Conservation (phyloP, 2,888 invertebrate species). For the Eristalis intricaria region DNA sequence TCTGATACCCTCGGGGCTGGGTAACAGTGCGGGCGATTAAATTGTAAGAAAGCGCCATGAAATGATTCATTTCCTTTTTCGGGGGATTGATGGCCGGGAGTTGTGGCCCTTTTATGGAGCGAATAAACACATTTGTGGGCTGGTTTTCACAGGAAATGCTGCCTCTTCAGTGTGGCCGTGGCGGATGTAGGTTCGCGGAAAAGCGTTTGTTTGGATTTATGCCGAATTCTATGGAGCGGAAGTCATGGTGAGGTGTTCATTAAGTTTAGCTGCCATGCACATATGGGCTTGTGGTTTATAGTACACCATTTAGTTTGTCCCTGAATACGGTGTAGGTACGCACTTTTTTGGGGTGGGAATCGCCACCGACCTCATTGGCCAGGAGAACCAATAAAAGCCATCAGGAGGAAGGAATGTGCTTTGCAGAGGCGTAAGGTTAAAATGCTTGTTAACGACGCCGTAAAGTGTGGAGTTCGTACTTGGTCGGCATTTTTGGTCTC, state of each 20-base stretch:
- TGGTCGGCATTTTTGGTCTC: too few relatives aligned
- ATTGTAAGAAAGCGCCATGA: conserved; percentile 26
- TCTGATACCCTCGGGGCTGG: neutral
- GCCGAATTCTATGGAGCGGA: neutral
- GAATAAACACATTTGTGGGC: conserved; percentile 5
- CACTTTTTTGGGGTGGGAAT: neutral
- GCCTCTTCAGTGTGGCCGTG: neutral
- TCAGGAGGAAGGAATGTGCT: neutral
- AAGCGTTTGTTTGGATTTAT: neutral
- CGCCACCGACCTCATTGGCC: neutral
- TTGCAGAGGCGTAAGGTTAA: neutral
- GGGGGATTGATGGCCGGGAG: conserved; percentile 13
- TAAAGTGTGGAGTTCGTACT: neutral
- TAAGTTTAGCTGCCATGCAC: neutral
- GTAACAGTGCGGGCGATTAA: conserved; percentile 22
- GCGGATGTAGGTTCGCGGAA: neutral
- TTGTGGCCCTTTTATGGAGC: conserved; percentile 27
- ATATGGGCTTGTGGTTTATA: neutral
- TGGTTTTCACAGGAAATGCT: neutral
- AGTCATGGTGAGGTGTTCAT: neutral
- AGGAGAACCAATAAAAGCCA: neutral
- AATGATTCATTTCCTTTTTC: conserved; percentile 34
- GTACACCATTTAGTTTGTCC: neutral
- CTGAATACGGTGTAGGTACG: neutral
- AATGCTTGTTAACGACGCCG: neutral